Percentiles rank a stretch among this genome's conserved stretches.
phyloP scores from a whole-genome alignment of 2,113 vertebrate genomes.

The Pyrgilauda ruficollis region DNA sequence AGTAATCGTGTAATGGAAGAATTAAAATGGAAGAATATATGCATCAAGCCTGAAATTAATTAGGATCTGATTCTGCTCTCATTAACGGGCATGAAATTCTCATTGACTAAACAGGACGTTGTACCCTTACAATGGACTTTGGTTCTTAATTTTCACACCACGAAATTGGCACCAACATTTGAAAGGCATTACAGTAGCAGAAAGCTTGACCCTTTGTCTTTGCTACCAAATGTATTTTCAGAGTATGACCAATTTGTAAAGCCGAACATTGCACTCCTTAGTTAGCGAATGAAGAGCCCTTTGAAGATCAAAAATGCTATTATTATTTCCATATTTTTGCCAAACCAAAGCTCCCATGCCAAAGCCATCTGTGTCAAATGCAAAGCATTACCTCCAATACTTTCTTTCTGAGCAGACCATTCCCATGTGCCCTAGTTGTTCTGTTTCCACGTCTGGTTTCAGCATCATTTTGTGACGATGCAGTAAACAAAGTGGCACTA shows the following conservation, averaged over 20 bases:
- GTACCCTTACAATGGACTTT: not conserved
- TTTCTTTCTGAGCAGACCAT: not conserved
- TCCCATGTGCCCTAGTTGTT: accelerated
- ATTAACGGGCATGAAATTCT: not conserved
- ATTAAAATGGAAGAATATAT: not conserved
- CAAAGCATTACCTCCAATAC: not conserved
- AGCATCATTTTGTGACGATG: not conserved
- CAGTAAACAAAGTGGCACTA: accelerated
- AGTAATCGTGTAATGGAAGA: not conserved
- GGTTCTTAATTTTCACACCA: not conserved
- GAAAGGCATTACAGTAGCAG: conserved; percentile 20
- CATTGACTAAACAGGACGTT: not conserved
- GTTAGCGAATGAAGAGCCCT: conserved; percentile 7
- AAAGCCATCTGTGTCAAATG: conserved; percentile 22
- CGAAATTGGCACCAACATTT: not conserved
- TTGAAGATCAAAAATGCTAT: conserved; percentile 47
- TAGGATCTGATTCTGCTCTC: conserved; percentile 1
- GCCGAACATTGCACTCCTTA: not conserved
- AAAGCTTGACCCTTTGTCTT: conserved; percentile 41
- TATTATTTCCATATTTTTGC: conserved; percentile 42
- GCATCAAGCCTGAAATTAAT: conserved; percentile 23
- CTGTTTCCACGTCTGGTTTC: not conserved
- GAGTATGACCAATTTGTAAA: conserved; percentile 19
- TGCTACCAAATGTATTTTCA: conserved; percentile 28
- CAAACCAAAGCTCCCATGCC: not conserved